Conservation (phyloP, 1,140 invertebrate genomes). For the Scaptomyza hsui region DNA sequence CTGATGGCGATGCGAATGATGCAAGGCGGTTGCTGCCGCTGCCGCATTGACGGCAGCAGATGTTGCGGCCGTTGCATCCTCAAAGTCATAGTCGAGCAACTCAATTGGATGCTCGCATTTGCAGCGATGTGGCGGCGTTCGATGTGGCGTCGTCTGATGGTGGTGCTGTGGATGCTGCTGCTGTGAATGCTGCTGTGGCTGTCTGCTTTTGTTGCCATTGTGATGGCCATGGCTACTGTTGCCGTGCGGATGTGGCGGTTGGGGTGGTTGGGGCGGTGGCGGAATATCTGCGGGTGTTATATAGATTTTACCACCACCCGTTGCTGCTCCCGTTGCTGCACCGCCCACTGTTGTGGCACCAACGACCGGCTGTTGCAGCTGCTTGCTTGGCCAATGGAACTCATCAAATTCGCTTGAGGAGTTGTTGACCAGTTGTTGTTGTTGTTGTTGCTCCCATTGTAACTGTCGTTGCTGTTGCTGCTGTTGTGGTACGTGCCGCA, state of each 20-base stretch:
- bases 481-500: constrained; percentile 66
- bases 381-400: constrained; percentile 75
- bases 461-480: constrained; percentile 50
- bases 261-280: constrained; percentile 72
- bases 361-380: constrained; percentile 29
- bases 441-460: constrained; percentile 53
- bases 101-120: constrained; percentile 80
- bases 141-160: constrained; percentile 50
- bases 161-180: constrained; percentile 20
- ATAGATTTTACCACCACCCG: constrained; percentile 69
- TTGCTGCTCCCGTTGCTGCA: not conserved
- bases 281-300: constrained; percentile 80
- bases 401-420: constrained; percentile 75
- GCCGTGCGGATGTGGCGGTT: constrained; percentile 59
- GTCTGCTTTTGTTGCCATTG: constrained; percentile 44
- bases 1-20: constrained; percentile 58
- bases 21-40: constrained; percentile 27
- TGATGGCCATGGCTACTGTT: constrained; percentile 40
- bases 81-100: constrained; percentile 63
- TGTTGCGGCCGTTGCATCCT: constrained; percentile 60
- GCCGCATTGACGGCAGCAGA: constrained; percentile 20
- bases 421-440: constrained; percentile 65
- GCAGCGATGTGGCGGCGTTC: constrained; percentile 69
- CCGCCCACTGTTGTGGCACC: constrained; percentile 32
- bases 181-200: constrained; percentile 30